phyloP scores from a whole-genome alignment of 2,113 vertebrate genomes.

The Halcyon senegalensis region DNA sequence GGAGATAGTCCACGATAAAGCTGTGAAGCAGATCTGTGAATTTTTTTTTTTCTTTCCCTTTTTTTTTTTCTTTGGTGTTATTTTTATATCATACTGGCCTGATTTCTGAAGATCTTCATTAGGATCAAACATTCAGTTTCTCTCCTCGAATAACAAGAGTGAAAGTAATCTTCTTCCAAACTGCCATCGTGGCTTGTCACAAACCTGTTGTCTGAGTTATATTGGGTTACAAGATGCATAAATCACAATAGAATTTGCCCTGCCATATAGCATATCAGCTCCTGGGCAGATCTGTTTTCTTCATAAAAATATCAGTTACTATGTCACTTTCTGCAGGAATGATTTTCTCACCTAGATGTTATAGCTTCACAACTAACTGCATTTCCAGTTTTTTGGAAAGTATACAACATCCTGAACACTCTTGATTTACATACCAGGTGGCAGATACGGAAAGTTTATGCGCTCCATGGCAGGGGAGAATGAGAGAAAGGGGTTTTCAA shows the following conservation, averaged over 20 bases:
- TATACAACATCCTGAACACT: background rate
- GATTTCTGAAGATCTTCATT: conserved; percentile 12
- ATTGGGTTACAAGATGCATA: background rate
- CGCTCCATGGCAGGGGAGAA: background rate
- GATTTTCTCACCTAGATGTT: conserved; percentile 28
- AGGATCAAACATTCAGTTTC: background rate
- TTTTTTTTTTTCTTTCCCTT: background rate
- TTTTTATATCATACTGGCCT: background rate
- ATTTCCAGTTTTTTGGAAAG: conserved; percentile 41
- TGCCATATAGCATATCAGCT: background rate
- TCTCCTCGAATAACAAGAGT: background rate
- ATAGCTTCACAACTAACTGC: conserved; percentile 14
- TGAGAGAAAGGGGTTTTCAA: background rate
- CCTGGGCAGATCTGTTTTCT: background rate
- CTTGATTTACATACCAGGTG: conserved; percentile 27
- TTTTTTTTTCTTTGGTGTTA: background rate
- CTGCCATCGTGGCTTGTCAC: background rate
- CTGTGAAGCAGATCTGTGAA: background rate
- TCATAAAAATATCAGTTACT: background rate
- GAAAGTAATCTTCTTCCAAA: background rate
- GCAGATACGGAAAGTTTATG: background rate
- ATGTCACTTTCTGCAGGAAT: background rate
- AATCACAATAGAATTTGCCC: background rate
- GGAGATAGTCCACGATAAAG: background rate
- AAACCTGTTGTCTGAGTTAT: background rate